Percentiles rank a stretch among this genome's conserved stretches.
Conservation (phyloP, 2,888 invertebrate species). For the Ganaspis brasiliensis region DNA sequence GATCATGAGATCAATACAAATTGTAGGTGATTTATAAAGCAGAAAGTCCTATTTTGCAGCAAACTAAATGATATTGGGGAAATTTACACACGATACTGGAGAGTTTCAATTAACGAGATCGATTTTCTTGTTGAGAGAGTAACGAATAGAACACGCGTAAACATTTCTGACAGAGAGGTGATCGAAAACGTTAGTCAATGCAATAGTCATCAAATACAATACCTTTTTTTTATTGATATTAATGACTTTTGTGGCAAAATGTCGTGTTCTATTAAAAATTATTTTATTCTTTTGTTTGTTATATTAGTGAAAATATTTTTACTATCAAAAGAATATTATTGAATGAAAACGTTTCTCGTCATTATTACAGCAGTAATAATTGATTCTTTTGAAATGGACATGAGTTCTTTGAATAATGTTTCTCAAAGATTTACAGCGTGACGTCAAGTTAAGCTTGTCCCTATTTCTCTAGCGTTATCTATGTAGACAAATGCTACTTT, state of each 20-base stretch:
- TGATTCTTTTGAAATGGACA: not conserved
- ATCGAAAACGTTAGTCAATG: constrained; percentile 8
- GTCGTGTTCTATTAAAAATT: not conserved
- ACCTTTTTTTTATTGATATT: not conserved
- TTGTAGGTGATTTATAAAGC: constrained; percentile 31
- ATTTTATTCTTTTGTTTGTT: not conserved
- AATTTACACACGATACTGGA: constrained; percentile 22
- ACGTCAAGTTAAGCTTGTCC: constrained; percentile 18
- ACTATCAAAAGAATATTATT: too few species aligned
- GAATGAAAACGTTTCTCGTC: too few species aligned
- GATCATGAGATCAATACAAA: constrained; percentile 24
- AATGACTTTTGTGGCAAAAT: not conserved
- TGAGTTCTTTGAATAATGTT: constrained; percentile 22
- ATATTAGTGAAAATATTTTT: too few species aligned
- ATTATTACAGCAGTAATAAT: not conserved
- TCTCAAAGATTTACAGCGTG: constrained; percentile 29
- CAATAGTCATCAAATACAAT: not conserved
- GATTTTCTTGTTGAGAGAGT: constrained; percentile 31
- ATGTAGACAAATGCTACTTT: constrained; percentile 30
- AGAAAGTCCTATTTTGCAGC: constrained; percentile 11
- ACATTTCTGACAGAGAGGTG: constrained; percentile 29
- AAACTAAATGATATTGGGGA: constrained; percentile 32
- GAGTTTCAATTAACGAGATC: constrained; percentile 39
- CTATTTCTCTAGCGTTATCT: constrained; percentile 5
- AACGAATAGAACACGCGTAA: constrained; percentile 31